phyloP scores from a whole-genome alignment of 2,888 invertebrate genomes.

The Maniola hyperantus region DNA sequence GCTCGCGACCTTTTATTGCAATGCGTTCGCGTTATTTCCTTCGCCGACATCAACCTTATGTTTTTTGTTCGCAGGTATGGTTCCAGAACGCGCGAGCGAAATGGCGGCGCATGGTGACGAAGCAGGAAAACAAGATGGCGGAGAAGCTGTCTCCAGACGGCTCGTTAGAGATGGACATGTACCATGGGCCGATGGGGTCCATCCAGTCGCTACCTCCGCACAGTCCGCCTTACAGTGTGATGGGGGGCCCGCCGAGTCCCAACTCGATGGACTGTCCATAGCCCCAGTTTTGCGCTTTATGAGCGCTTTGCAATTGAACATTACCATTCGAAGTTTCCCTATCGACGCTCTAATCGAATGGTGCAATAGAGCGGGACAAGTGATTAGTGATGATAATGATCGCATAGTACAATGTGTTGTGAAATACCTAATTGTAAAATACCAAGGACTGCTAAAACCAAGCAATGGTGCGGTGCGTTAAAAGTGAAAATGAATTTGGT shows the following conservation, averaged over 20 bases:
- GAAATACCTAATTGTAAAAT: conserved; percentile 29
- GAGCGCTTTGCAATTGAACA: conserved; percentile 59
- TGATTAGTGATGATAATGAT: conserved; percentile 35
- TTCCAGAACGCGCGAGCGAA: conserved; percentile 97
- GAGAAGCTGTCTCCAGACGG: conserved; percentile 87
- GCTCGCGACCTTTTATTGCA: conserved; percentile 54
- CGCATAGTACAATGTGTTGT: conserved; percentile 34
- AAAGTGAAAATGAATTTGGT: conserved; percentile 19
- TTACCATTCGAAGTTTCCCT: conserved; percentile 40
- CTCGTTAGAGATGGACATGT: conserved; percentile 85
- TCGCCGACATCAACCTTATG: conserved; percentile 50
- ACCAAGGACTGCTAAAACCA: conserved; percentile 15
- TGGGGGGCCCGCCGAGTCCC: conserved; percentile 86
- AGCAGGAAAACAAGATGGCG: conserved; percentile 88
- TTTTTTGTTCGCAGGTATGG: conserved; percentile 91
- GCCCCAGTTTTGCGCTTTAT: conserved; percentile 75
- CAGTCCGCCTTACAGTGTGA: conserved; percentile 87
- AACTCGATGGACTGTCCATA: conserved; percentile 89
- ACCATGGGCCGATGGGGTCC: conserved; percentile 85
- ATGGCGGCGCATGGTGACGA: conserved; percentile 94
- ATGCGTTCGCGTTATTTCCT: conserved; percentile 49
- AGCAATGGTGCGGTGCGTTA: conserved; percentile 8
- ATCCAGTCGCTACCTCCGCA: conserved; percentile 86
- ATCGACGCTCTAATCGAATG: conserved; percentile 34
- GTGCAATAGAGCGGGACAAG: conserved; percentile 40